These are phyloP conservation scores for Coilia nasus DNA, from an alignment of 2,797 vertebrate genomes.

Conservation along the genomic window DNA sequence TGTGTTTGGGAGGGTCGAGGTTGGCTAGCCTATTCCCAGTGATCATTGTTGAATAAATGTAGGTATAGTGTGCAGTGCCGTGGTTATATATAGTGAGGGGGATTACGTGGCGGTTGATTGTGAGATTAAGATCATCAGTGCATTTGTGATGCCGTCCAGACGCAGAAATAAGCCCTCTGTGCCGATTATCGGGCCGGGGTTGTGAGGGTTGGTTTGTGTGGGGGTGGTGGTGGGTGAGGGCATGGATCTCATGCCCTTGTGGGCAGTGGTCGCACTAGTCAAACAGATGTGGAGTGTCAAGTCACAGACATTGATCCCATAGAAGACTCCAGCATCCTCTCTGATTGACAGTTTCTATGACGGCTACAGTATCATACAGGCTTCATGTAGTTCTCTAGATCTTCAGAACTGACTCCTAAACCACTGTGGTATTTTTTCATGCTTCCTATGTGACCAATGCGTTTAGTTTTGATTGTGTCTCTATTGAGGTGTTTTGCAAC, in stretches of 20 bases:
- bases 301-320: too few relatives aligned
- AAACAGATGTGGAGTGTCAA: too few relatives aligned
- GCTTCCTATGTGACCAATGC: neutral
- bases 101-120: constrained; percentile 38
- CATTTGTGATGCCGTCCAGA: constrained; percentile 33
- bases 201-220: neutral
- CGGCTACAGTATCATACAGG: too few relatives aligned
- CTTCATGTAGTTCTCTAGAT: too few relatives aligned
- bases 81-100: constrained; percentile 25
- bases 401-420: too few relatives aligned
- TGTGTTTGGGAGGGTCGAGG: neutral
- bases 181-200: constrained; percentile 27
- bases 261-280: too few relatives aligned
- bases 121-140: constrained; percentile 50
- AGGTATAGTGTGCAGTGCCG: constrained; percentile 6
- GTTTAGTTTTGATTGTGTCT: neutral
- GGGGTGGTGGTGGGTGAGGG: neutral
- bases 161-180: constrained; percentile 30
- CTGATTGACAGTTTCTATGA: too few relatives aligned
- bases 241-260: neutral
- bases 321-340: too few relatives aligned
- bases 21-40: neutral
- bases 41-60: constrained; percentile 4
- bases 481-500: neutral
- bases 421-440: neutral